Percentiles rank a stretch among this genome's conserved stretches.
Conservation (phyloP, 2,113 vertebrate species). For the Reinhardtius hippoglossoides region DNA sequence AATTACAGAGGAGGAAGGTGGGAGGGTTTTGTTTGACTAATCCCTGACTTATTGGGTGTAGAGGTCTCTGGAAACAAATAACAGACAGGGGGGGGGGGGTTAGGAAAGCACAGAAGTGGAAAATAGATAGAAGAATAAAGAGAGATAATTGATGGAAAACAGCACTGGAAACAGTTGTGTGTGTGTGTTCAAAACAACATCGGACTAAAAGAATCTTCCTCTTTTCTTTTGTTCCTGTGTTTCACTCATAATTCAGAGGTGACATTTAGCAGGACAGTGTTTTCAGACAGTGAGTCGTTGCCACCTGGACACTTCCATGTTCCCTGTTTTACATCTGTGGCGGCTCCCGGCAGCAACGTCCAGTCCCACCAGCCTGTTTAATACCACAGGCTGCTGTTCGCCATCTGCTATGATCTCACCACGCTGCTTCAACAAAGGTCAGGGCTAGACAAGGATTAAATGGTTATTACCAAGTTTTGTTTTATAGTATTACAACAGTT, state of each 20-base stretch:
- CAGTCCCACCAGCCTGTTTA: background rate
- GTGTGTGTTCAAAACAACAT: no score
- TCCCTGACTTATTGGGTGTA: slow-evolving; percentile 40
- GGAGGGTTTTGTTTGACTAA: slow-evolving; percentile 51
- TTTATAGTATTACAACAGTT: background rate
- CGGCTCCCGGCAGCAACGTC: background rate
- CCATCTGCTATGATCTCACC: background rate
- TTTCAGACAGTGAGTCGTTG: no score
- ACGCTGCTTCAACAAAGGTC: background rate
- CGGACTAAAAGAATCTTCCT: no score
- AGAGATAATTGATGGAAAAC: no score
- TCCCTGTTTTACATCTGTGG: background rate
- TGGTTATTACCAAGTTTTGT: background rate
- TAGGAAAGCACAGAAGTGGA: background rate
- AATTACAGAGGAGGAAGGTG: background rate
- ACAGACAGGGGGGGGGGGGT: background rate
- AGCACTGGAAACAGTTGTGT: no score
- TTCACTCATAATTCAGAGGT: no score
- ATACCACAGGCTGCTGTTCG: background rate
- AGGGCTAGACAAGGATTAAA: background rate
- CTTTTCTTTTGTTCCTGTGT: no score
- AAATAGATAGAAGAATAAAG: no score
- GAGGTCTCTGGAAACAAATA: slow-evolving; percentile 45
- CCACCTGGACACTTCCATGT: no score
- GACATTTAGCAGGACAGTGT: no score